Conservation (phyloP, 2,113 vertebrate species). For the Hucho hucho region DNA sequence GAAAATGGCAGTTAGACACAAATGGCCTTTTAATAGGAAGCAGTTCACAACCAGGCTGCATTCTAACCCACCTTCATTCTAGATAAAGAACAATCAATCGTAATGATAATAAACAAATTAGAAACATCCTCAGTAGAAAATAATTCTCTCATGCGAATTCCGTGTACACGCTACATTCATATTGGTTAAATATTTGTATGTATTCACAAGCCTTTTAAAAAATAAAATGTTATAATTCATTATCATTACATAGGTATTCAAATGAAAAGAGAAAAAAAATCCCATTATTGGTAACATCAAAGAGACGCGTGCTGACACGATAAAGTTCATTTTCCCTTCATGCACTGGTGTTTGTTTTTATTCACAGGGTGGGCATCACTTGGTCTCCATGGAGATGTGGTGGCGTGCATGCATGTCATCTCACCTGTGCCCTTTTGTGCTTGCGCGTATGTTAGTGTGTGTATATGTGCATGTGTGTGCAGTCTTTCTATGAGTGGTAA, state of each 20-base stretch:
- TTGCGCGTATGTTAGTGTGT: slow-evolving; percentile 49
- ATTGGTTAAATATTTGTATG: slow-evolving; percentile 53
- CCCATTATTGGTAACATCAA: slow-evolving; percentile 49
- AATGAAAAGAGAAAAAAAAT: slow-evolving; percentile 27
- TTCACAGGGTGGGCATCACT: slow-evolving; percentile 65
- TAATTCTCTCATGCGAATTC: slow-evolving; percentile 70
- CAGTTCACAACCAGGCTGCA: slow-evolving; percentile 74
- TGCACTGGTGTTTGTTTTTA: slow-evolving; percentile 71
- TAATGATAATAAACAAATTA: slow-evolving; percentile 74
- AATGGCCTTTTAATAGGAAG: slow-evolving; percentile 75
- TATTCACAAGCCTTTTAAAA: slow-evolving; percentile 67
- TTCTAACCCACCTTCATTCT: slow-evolving; percentile 62
- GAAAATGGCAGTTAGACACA: slow-evolving; percentile 48
- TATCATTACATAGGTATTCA: slow-evolving; percentile 49
- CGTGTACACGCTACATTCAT: slow-evolving; percentile 64
- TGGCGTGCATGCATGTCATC: slow-evolving; percentile 55
- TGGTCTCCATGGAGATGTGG: slow-evolving; percentile 59
- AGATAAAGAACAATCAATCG: slow-evolving; percentile 54
- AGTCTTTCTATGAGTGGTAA: slow-evolving; percentile 7
- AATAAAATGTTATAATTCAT: slow-evolving; percentile 31
- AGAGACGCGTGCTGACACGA: slow-evolving; percentile 73
- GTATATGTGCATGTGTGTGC: no score
- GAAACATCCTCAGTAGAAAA: slow-evolving; percentile 80
- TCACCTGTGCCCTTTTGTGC: slow-evolving; percentile 71
- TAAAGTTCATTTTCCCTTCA: slow-evolving; percentile 65